These are phyloP conservation scores for Mayetiola destructor DNA, from an alignment of 2,888 invertebrate genomes.

Conservation along the genomic window DNA sequence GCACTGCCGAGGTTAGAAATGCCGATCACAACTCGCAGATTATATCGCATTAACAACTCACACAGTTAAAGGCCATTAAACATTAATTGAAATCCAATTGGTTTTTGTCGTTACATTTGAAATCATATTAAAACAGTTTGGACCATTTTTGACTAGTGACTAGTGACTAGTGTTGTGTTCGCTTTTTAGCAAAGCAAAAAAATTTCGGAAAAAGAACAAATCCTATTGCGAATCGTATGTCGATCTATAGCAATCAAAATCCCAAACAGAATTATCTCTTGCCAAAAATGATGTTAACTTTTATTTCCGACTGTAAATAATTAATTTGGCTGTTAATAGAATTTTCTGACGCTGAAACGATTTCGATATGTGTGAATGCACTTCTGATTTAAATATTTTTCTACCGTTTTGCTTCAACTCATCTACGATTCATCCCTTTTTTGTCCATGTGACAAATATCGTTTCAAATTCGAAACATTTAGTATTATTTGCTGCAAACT, in stretches of 20 bases:
- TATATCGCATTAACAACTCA: not conserved
- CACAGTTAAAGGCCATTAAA: not conserved
- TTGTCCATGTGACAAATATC: not conserved
- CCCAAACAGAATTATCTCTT: too few relatives aligned
- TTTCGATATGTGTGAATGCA: too few relatives aligned
- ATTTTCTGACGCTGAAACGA: too few relatives aligned
- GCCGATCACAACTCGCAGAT: too few relatives aligned
- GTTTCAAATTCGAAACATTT: too few relatives aligned
- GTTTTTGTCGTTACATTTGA: slow-evolving; percentile 5
- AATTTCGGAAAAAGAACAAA: too few relatives aligned
- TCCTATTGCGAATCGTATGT: too few relatives aligned
- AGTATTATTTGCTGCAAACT: not conserved
- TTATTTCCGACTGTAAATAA: slow-evolving; percentile 9
- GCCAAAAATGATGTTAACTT: slow-evolving; percentile 5
- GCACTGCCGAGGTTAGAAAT: too few relatives aligned
- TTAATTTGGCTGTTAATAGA: slow-evolving; percentile 1
- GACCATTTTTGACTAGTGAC: too few relatives aligned
- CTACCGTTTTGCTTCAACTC: not conserved
- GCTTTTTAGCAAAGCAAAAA: too few relatives aligned
- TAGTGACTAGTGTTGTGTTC: too few relatives aligned
- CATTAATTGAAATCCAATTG: slow-evolving; percentile 11
- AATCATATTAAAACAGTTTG: not conserved
- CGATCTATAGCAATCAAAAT: too few relatives aligned
- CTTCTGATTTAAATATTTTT: not conserved
- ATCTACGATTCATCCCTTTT: slow-evolving; percentile 4